Evolutionary conservation across 2,113 vertebrate species (phyloP).

Genomic region (Gavia stellata): DNA sequence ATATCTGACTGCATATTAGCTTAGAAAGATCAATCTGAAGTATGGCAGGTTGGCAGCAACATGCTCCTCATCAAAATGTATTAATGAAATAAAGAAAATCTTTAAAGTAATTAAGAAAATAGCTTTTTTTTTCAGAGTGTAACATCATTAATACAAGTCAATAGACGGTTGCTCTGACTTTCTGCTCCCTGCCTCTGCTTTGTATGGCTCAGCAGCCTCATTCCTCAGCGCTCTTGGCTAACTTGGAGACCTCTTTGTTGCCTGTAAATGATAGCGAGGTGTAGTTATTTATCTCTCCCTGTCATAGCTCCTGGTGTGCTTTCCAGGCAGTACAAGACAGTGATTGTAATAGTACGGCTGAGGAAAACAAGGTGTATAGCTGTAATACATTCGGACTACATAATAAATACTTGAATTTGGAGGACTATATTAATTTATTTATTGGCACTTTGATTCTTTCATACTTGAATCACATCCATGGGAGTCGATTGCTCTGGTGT

Average conservation of each 20-base stretch:
- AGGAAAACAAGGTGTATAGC: background rate
- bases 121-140: background rate
- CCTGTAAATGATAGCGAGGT: slow-evolving; percentile 18
- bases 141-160: background rate
- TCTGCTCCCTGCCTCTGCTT: slow-evolving; percentile 21
- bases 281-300: slow-evolving; percentile 2
- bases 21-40: background rate
- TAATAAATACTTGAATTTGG: background rate
- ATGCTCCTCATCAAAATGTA: background rate
- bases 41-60: background rate
- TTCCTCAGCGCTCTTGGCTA: background rate
- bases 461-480: background rate
- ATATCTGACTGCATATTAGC: background rate
- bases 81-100: background rate
- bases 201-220: slow-evolving; percentile 31
- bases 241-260: slow-evolving; percentile 19
- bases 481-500: background rate
- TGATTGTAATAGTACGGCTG: background rate
- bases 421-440: background rate
- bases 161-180: slow-evolving; percentile 39
- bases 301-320: slow-evolving; percentile 3
- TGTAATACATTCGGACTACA: background rate
- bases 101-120: slow-evolving; percentile 18
- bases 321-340: background rate
- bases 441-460: background rate